Conservation (phyloP, 2,888 invertebrate species). For the Melolontha melolontha region DNA sequence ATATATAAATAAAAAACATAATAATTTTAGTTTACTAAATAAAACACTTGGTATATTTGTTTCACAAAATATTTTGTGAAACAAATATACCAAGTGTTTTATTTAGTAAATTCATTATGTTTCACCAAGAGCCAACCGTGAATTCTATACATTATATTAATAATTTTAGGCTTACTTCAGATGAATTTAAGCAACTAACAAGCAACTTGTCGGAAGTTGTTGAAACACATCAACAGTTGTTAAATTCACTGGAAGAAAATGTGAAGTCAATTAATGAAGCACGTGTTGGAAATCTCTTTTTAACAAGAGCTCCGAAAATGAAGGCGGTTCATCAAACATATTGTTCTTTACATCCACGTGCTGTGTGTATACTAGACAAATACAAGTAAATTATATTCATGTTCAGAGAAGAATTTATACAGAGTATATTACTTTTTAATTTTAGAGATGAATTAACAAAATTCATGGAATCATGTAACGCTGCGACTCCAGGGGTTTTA, state of each 20-base stretch:
- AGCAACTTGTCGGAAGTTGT: slow-evolving; percentile 91
- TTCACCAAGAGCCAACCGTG: too few species aligned
- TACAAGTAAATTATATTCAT: slow-evolving; percentile 78
- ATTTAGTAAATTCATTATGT: too few species aligned
- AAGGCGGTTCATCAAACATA: slow-evolving; percentile 89
- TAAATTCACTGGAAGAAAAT: slow-evolving; percentile 82
- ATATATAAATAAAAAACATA: background rate
- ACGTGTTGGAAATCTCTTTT: slow-evolving; percentile 90
- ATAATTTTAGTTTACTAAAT: too few species aligned
- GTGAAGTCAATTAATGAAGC: slow-evolving; percentile 80
- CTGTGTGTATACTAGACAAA: slow-evolving; percentile 92
- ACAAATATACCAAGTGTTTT: too few species aligned
- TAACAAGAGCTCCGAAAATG: slow-evolving; percentile 84
- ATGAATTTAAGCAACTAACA: slow-evolving; percentile 88
- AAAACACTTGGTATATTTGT: too few species aligned
- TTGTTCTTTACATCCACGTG: slow-evolving; percentile 94
- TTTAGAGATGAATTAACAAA: slow-evolving; percentile 83
- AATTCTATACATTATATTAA: too few species aligned
- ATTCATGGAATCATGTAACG: slow-evolving; percentile 90
- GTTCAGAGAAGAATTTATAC: slow-evolving; percentile 2
- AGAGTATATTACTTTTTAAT: slow-evolving; percentile 31
- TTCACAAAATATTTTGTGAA: too few species aligned
- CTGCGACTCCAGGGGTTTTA: slow-evolving; percentile 86
- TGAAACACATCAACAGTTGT: slow-evolving; percentile 85
- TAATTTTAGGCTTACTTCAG: slow-evolving; percentile 79